Conservation (phyloP, 2,797 vertebrate species). For the Spizella passerina region DNA sequence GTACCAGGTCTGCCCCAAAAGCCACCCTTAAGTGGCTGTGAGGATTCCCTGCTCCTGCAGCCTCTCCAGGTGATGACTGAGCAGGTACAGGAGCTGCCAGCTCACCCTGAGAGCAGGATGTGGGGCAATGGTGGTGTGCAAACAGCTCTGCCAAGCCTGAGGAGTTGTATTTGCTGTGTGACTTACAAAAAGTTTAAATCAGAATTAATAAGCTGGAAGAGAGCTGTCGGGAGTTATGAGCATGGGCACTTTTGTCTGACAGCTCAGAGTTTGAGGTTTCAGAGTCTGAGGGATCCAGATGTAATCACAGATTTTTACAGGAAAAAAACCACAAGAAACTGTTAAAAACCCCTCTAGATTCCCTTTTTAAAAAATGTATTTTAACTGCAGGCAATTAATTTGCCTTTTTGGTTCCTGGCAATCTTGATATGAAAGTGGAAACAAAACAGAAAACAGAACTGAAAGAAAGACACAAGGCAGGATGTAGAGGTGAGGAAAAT, state of each 20-base stretch:
- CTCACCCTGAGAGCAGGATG: neutral
- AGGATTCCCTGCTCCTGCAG: neutral
- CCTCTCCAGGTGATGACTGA: neutral
- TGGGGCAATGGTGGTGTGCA: neutral
- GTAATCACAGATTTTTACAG: neutral
- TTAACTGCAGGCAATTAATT: neutral
- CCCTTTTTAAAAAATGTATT: neutral
- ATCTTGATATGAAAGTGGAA: neutral
- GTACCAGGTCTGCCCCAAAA: neutral
- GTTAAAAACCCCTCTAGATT: fast-evolving
- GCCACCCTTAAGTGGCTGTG: fast-evolving
- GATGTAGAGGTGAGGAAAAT: neutral
- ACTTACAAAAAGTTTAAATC: neutral
- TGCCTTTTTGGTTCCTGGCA: neutral
- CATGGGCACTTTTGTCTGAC: neutral
- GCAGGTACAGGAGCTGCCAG: neutral
- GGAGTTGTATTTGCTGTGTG: neutral
- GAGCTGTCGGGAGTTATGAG: neutral
- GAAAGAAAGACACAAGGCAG: neutral
- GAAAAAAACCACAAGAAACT: neutral
- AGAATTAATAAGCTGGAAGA: neutral
- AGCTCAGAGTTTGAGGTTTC: neutral
- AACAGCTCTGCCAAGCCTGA: neutral
- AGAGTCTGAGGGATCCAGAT: neutral
- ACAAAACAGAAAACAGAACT: neutral